Percentiles rank a stretch among this genome's conserved stretches.
phyloP scores from a whole-genome alignment of 2,797 vertebrate genomes.

The Spea hammondii region DNA sequence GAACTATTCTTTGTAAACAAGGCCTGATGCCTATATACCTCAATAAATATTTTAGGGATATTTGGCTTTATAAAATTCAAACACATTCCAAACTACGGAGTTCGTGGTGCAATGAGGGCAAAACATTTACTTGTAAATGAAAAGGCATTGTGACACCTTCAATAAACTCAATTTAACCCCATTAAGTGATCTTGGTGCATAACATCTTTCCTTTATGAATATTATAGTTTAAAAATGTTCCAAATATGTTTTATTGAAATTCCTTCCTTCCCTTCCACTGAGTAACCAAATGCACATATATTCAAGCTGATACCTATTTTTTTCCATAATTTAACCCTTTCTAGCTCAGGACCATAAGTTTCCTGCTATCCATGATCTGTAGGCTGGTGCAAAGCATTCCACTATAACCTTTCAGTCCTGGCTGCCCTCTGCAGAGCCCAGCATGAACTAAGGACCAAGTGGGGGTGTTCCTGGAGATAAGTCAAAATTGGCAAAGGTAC shows the following conservation, averaged over 20 bases:
- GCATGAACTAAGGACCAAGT: constrained; percentile 49
- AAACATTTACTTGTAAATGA: no score
- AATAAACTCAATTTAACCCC: no score
- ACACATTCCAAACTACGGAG: no score
- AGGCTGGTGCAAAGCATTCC: constrained; percentile 37
- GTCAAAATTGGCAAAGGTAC: not conserved
- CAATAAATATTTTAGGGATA: no score
- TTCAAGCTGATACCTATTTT: constrained; percentile 6
- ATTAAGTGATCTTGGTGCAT: no score
- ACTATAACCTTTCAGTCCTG: constrained; percentile 47
- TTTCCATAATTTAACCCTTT: constrained; percentile 51
- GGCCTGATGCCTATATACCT: no score
- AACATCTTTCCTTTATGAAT: no score
- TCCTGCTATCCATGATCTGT: constrained; percentile 36
- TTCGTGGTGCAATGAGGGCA: no score
- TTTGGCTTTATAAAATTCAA: no score
- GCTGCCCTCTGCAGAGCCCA: constrained; percentile 55
- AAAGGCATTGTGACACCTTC: no score
- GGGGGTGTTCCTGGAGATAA: constrained; percentile 53
- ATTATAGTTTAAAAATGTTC: no score
- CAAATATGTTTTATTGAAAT: not conserved
- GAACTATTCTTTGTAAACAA: no score
- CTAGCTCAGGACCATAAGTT: constrained; percentile 53
- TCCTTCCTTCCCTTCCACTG: not conserved
- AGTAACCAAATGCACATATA: not conserved